Conservation (phyloP, 2,888 invertebrate genomes). For the Lasioglossum marginatum region DNA sequence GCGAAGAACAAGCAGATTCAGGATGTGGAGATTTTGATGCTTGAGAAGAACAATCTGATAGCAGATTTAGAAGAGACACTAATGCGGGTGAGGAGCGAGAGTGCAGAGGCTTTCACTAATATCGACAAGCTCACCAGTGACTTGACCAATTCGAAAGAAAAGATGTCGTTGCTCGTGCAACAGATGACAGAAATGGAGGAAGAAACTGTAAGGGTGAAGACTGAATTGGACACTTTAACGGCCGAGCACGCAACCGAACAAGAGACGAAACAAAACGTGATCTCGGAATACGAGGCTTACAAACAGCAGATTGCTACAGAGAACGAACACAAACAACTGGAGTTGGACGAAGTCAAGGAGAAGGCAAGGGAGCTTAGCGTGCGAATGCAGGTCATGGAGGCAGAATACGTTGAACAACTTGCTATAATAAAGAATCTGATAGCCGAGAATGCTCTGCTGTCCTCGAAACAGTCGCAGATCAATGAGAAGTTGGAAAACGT, state of each 20-base stretch:
- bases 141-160: slow-evolving; percentile 62
- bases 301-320: slow-evolving; percentile 49
- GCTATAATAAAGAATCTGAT: slow-evolving; percentile 77
- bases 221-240: slow-evolving; percentile 30
- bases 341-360: slow-evolving; percentile 80
- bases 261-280: slow-evolving; percentile 52
- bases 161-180: slow-evolving; percentile 59
- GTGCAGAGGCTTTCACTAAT: slow-evolving; percentile 45
- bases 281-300: slow-evolving; percentile 64
- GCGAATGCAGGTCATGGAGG: slow-evolving; percentile 82
- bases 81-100: slow-evolving; percentile 52
- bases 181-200: slow-evolving; percentile 69
- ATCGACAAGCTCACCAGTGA: slow-evolving; percentile 63
- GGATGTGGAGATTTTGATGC: slow-evolving; percentile 65
- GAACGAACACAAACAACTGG: slow-evolving; percentile 69
- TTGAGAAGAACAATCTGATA: slow-evolving; percentile 77
- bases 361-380: slow-evolving; percentile 81
- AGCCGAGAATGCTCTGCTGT: slow-evolving; percentile 78
- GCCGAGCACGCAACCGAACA: slow-evolving; percentile 51
- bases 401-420: slow-evolving; percentile 80
- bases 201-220: slow-evolving; percentile 65
- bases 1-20: slow-evolving; percentile 74
- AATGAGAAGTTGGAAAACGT: slow-evolving; percentile 80
- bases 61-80: slow-evolving; percentile 73
- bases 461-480: slow-evolving; percentile 83